Conservation (phyloP, 2,797 vertebrate species). For the Mycteria americana region DNA sequence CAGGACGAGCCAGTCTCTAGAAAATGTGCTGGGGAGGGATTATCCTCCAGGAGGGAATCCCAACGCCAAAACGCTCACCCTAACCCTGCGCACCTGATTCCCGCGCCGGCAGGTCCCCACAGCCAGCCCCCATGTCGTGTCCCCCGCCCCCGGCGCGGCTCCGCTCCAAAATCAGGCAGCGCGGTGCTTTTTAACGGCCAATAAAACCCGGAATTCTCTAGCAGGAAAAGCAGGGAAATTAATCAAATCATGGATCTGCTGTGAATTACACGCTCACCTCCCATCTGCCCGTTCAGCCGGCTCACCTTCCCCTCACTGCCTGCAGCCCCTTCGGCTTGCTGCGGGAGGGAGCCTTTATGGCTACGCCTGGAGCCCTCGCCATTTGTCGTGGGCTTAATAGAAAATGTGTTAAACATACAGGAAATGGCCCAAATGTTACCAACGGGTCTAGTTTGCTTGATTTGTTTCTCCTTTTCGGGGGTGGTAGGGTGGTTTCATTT, state of each 20-base stretch:
- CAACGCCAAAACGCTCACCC: fast-evolving
- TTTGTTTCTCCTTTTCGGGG: background rate
- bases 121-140: background rate
- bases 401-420: conserved; percentile 67
- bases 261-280: conserved; percentile 35
- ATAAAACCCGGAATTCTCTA: conserved; percentile 54
- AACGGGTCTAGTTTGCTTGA: conserved; percentile 22
- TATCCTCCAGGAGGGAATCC: background rate
- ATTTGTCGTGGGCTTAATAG: conserved; percentile 61
- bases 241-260: conserved; percentile 59
- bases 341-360: conserved; percentile 58
- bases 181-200: conserved; percentile 30
- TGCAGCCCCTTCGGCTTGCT: conserved; percentile 17
- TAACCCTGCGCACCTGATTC: conserved; percentile 2
- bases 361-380: conserved; percentile 33
- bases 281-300: conserved; percentile 40
- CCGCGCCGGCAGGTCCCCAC: background rate
- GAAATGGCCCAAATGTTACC: conserved; percentile 59
- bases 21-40: fast-evolving
- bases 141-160: fast-evolving
- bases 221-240: conserved; percentile 63
- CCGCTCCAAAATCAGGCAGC: background rate
- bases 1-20: background rate
- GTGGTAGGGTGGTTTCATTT: background rate
- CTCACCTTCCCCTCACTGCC: conserved; percentile 53